These are phyloP conservation scores for Thecophora atra DNA, from an alignment of 2,888 invertebrate species.

Conservation along the genomic window DNA sequence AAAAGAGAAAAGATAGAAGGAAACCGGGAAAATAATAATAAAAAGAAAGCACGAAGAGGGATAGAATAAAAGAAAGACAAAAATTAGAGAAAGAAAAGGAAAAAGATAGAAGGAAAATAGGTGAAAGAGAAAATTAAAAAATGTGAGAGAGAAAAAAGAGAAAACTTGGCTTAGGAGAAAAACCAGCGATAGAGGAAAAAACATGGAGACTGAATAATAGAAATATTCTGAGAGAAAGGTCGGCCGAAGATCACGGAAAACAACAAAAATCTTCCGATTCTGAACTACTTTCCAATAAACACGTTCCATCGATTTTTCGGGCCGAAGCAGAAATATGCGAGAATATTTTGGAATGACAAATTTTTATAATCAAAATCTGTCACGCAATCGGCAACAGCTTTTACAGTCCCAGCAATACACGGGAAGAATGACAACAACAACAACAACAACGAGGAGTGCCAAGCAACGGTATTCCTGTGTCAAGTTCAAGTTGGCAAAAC, in stretches of 20 bases:
- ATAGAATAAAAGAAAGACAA: too few species aligned
- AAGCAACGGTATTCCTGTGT: neutral
- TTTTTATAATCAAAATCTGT: neutral
- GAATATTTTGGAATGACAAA: neutral
- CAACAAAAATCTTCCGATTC: too few species aligned
- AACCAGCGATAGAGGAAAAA: too few species aligned
- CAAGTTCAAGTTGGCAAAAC: conserved; percentile 29
- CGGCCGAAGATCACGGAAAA: too few species aligned
- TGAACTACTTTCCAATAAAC: too few species aligned
- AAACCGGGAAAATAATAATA: too few species aligned
- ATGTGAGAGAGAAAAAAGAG: too few species aligned
- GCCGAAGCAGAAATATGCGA: neutral
- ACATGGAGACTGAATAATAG: too few species aligned
- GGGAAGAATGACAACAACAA: neutral
- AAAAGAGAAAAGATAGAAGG: neutral
- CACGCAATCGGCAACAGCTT: neutral
- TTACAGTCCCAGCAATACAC: neutral
- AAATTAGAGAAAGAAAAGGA: too few species aligned
- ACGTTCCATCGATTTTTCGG: too few species aligned
- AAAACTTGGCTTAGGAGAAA: too few species aligned
- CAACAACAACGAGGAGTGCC: conserved; percentile 4
- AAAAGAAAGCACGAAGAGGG: neutral
- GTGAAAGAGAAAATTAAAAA: neutral
- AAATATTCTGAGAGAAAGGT: too few species aligned
- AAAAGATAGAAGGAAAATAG: neutral